phyloP scores from a whole-genome alignment of 2,113 vertebrate species.

The Perognathus longimembris region DNA sequence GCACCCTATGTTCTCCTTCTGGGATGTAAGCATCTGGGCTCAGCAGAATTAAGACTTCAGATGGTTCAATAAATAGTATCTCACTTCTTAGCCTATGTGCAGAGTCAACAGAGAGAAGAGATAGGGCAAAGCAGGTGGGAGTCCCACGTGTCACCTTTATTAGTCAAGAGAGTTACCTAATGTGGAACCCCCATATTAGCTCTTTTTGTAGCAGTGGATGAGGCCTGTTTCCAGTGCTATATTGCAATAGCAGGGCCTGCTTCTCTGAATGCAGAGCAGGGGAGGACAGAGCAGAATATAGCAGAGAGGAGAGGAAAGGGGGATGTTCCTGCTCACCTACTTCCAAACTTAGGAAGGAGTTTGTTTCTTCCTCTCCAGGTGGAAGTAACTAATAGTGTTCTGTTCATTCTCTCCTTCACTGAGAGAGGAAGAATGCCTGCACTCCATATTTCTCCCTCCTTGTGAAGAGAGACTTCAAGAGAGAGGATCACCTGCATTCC shows the following conservation, averaged over 20 bases:
- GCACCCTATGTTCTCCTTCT: slow-evolving; percentile 74
- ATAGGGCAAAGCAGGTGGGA: slow-evolving; percentile 30
- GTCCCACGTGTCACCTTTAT: slow-evolving; percentile 5
- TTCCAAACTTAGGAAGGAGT: slow-evolving; percentile 19
- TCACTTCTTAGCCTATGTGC: neutral
- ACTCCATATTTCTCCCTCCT: too few relatives aligned
- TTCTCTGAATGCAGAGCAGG: neutral
- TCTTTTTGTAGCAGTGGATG: neutral
- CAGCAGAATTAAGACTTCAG: neutral
- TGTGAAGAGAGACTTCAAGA: neutral
- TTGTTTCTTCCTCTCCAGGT: neutral
- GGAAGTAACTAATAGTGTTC: neutral
- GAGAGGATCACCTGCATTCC: neutral
- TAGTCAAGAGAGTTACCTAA: neutral
- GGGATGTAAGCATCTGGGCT: slow-evolving; percentile 74
- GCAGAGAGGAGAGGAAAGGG: neutral
- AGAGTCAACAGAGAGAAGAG: slow-evolving; percentile 36
- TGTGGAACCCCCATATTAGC: neutral
- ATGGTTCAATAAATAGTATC: neutral
- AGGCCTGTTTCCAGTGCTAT: neutral
- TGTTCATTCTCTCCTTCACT: neutral
- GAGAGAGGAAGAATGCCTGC: too few relatives aligned
- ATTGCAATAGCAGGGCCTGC: neutral
- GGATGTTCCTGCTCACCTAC: neutral
- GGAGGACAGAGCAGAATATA: neutral